phyloP scores from a whole-genome alignment of 2,888 invertebrate species.

The Archips xylosteana region DNA sequence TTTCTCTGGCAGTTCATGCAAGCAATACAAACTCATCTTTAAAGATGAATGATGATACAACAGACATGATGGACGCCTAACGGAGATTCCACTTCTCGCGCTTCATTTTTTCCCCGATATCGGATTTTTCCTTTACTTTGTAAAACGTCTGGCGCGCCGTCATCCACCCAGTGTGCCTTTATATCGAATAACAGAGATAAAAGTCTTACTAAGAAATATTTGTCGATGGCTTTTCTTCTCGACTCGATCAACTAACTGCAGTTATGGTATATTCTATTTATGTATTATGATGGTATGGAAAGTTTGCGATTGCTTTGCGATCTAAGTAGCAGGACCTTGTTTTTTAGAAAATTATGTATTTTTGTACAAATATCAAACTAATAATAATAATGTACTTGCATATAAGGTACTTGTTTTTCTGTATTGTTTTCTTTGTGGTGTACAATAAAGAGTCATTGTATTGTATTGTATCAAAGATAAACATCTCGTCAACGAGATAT shows the following conservation, averaged over 20 bases:
- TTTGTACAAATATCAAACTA: no score
- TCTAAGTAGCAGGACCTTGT: background rate
- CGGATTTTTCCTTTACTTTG: constrained; percentile 53
- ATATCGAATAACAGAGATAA: constrained; percentile 62
- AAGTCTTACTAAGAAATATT: constrained; percentile 49
- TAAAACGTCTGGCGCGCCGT: constrained; percentile 53
- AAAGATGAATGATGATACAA: constrained; percentile 43
- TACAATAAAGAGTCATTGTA: no score
- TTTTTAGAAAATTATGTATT: background rate
- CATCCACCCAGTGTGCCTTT: constrained; percentile 51
- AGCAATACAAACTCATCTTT: constrained; percentile 42
- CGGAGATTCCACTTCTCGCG: constrained; percentile 46
- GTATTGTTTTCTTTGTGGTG: no score
- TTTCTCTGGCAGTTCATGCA: constrained; percentile 27
- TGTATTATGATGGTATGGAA: background rate
- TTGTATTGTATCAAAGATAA: no score
- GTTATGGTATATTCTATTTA: constrained; percentile 5
- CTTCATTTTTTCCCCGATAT: constrained; percentile 48
- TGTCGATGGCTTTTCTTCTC: constrained; percentile 25
- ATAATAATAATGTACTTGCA: no score
- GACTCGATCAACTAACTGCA: constrained; percentile 38
- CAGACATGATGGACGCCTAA: constrained; percentile 45
- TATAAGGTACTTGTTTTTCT: no score
- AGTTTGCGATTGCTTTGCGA: no score
- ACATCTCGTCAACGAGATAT: no score